phyloP scores from a whole-genome alignment of 2,888 invertebrate species.

The Euzophera pinguis region DNA sequence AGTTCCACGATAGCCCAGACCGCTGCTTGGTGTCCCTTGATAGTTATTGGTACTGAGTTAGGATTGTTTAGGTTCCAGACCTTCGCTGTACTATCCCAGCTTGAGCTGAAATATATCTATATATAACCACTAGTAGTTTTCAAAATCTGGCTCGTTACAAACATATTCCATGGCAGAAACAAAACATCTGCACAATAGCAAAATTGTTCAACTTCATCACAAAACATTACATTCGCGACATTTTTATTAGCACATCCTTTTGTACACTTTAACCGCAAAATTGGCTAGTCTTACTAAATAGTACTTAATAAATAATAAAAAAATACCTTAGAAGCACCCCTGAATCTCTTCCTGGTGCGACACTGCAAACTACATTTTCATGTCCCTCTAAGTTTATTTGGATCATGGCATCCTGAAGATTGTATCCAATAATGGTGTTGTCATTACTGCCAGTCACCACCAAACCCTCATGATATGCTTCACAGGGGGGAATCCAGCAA shows the following conservation, averaged over 20 bases:
- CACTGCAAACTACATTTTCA: slow-evolving; percentile 83
- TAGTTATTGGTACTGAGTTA: slow-evolving; percentile 72
- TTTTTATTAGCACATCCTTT: no score
- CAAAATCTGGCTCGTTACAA: no score
- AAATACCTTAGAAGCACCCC: slow-evolving; percentile 43
- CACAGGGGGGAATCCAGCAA: slow-evolving; percentile 85
- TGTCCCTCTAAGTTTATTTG: slow-evolving; percentile 87
- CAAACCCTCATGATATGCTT: slow-evolving; percentile 85
- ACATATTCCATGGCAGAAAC: no score
- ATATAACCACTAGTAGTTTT: no score
- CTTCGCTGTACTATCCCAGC: slow-evolving; percentile 95
- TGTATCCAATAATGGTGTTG: slow-evolving; percentile 88
- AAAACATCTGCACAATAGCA: no score
- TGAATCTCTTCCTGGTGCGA: slow-evolving; percentile 58
- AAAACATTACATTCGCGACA: no score
- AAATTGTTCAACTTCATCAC: no score
- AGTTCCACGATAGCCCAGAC: slow-evolving; percentile 89
- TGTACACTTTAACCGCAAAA: no score
- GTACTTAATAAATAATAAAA: no score
- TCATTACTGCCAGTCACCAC: slow-evolving; percentile 95
- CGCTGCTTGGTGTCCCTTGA: slow-evolving; percentile 88
- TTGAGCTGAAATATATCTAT: slow-evolving; percentile 86
- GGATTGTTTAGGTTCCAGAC: slow-evolving; percentile 85
- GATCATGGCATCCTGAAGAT: slow-evolving; percentile 84
- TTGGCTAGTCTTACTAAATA: no score